Evolutionary conservation across 2,888 invertebrate genomes (phyloP).

Genomic region (Leucoptera coffeella): DNA sequence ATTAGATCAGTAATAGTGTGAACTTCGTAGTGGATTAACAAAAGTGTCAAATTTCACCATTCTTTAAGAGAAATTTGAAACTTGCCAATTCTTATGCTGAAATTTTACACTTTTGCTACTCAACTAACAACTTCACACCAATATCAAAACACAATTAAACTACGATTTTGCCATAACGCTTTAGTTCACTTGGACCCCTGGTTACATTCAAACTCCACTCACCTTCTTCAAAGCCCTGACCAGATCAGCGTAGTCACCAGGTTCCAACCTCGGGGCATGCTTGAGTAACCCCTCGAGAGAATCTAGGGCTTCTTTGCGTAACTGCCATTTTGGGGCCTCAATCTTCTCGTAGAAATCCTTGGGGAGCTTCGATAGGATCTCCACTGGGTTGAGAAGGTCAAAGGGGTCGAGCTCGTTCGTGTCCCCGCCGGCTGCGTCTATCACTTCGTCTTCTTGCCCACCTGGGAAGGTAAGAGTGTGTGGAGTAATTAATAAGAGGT

Average conservation of each 20-base stretch:
- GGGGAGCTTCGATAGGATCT: conserved; percentile 87
- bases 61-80: no score
- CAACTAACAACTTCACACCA: not conserved
- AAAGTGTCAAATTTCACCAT: no score
- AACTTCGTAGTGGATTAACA: no score
- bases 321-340: conserved; percentile 96
- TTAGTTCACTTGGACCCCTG: no score
- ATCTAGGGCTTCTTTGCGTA: conserved; percentile 89
- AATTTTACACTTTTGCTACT: not conserved
- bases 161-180: not conserved
- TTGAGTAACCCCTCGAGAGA: conserved; percentile 70
- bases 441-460: conserved; percentile 39
- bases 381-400: conserved; percentile 87
- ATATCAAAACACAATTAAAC: not conserved
- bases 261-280: conserved; percentile 77
- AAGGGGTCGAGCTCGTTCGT: conserved; percentile 77
- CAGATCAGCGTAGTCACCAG: conserved; percentile 88
- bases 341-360: conserved; percentile 93
- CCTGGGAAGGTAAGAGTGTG: conserved; percentile 14
- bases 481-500: no score
- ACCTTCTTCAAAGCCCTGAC: conserved; percentile 85
- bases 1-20: no score
- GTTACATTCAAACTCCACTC: no score
- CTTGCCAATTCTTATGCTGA: no score
- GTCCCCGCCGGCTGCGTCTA: conserved; percentile 57